Conservation (phyloP, 2,113 vertebrate species). For the Loxodonta africana region DNA sequence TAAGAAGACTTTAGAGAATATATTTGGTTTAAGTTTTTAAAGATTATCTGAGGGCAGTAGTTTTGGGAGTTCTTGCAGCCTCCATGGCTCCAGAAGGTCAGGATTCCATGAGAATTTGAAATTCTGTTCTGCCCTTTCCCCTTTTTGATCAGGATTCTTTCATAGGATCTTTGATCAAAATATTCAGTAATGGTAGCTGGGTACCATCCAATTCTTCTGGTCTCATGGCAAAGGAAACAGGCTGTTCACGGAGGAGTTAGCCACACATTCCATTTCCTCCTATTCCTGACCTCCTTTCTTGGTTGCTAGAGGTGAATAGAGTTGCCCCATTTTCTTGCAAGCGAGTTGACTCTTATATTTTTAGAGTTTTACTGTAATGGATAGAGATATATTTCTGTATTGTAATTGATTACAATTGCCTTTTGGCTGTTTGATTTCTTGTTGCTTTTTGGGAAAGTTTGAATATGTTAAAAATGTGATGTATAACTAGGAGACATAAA, state of each 20-base stretch:
- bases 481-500: background rate
- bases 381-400: constrained; percentile 4
- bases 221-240: background rate
- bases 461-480: constrained; percentile 10
- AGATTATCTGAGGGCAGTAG: too few relatives aligned
- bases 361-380: constrained; percentile 43
- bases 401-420: background rate
- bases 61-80: too few relatives aligned
- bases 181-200: too few relatives aligned
- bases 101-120: too few relatives aligned
- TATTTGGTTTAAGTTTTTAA: too few relatives aligned
- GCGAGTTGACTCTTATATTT: constrained; percentile 15
- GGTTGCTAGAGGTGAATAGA: background rate
- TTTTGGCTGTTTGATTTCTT: constrained; percentile 2
- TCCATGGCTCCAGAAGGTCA: too few relatives aligned
- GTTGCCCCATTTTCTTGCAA: background rate
- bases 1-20: too few relatives aligned
- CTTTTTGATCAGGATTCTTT: background rate
- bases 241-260: background rate
- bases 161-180: too few relatives aligned
- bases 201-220: too few relatives aligned
- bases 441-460: constrained; percentile 29
- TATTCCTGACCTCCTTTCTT: background rate
- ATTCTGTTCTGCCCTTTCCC: too few relatives aligned
- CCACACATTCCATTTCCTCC: background rate